Percentiles rank a stretch among this genome's conserved stretches.
phyloP scores from a whole-genome alignment of 2,888 invertebrate species.

The Chironomus tentans region DNA sequence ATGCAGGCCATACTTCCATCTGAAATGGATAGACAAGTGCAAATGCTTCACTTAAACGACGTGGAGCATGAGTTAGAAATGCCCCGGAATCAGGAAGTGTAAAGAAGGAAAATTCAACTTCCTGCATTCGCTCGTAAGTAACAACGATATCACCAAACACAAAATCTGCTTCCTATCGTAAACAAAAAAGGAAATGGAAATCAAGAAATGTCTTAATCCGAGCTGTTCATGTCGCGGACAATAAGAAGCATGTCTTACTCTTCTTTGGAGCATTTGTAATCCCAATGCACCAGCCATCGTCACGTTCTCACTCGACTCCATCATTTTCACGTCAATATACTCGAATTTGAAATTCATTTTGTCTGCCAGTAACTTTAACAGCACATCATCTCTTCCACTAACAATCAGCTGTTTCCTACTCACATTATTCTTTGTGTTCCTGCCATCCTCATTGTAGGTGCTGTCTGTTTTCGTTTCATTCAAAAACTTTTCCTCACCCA shows the following conservation, averaged over 20 bases:
- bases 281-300: conserved; percentile 64
- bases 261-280: conserved; percentile 49
- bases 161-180: conserved; percentile 55
- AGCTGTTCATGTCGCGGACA: neutral
- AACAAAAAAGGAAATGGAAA: neutral
- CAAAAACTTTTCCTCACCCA: neutral
- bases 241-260: conserved; percentile 42
- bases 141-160: conserved; percentile 66
- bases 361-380: conserved; percentile 52
- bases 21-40: conserved; percentile 65
- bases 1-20: conserved; percentile 66
- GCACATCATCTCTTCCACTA: conserved; percentile 58
- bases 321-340: conserved; percentile 51
- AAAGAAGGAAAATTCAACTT: conserved; percentile 66
- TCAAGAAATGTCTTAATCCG: neutral
- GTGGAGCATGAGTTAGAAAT: conserved; percentile 65
- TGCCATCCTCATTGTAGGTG: conserved; percentile 32
- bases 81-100: conserved; percentile 69
- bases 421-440: conserved; percentile 30
- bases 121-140: conserved; percentile 61
- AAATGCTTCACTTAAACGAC: conserved; percentile 60
- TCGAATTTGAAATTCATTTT: conserved; percentile 63
- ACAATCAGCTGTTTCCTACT: conserved; percentile 48
- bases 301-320: conserved; percentile 46
- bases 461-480: neutral